Evolutionary conservation across 2,888 invertebrate species (phyloP), one percentile per base, ranked within the genome.

Genomic region (Corbicula japonica): DNA sequence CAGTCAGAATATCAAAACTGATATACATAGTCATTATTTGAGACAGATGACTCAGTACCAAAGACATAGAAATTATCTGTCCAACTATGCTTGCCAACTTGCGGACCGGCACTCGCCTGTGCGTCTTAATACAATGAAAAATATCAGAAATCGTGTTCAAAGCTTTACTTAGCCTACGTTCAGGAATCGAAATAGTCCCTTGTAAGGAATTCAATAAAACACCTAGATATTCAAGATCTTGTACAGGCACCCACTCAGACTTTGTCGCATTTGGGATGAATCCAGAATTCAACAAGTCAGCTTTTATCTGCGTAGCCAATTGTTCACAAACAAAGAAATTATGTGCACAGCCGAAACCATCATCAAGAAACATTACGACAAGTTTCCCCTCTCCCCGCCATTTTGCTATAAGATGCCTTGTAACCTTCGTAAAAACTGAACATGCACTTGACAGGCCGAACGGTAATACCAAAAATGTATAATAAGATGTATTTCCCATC

Each of bases 31-130:
- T 76, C 84, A 84, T 82, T 26, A 79, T 60, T 35, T 81, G 76
- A 18, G 44, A 38, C 18, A 81, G 48, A 60, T 68, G 62, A 12
- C 80, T 80, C 18, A 81, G 48, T 54, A 81, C 80, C 21, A 71
- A 41, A n/a, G 69, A 69, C 72, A n/a, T n/a, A 80, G 80, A 83
- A 28, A 78, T 78, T n/a, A 84, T 76, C 58, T 81, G 78, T 23
- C 76, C 81, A 15, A 79, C 81, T 6, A 84, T 26, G 60, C 78
- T 74, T 34, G 74, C 81, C 21, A 81, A 65, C 26, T 61, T 66
- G 26, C 66, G 30, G 32, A 70, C 76, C 30, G 32, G 68, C 3
- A 76, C 72, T 1, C n/a, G 21, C 26, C 28, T 30, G 12, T 50
- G 50, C 21, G 8, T 18, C 8, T 23, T 23, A 3, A 62, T 26